Evolutionary conservation across 1,140 invertebrate genomes (phyloP).

Genomic region (Lasaia peninsularis): DNA sequence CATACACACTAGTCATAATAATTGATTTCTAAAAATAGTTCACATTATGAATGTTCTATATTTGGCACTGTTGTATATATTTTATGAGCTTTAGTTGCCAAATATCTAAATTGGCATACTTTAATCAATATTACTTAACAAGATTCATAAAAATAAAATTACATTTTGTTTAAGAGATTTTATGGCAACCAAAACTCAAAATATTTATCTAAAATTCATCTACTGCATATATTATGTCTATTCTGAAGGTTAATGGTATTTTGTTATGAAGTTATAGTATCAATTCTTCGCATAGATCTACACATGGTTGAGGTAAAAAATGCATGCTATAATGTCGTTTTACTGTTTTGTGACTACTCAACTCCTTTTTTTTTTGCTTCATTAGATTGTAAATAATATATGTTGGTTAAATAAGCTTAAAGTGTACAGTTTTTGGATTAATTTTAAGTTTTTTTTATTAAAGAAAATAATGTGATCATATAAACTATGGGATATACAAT

Average conservation of each 20-base stretch:
- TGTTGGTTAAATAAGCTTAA: constrained; percentile 11
- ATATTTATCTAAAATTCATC: too few relatives aligned
- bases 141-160: too few relatives aligned
- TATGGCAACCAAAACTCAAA: too few relatives aligned
- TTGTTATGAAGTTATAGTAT: constrained; percentile 49
- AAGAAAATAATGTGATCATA: constrained; percentile 3
- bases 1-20: too few relatives aligned
- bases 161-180: too few relatives aligned
- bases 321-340: constrained; percentile 60
- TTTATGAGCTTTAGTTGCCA: too few relatives aligned
- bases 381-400: constrained; percentile 23
- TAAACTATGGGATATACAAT: constrained; percentile 4
- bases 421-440: constrained; percentile 9
- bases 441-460: constrained; percentile 15
- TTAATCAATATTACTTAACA: too few relatives aligned
- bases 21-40: too few relatives aligned
- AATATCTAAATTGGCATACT: too few relatives aligned
- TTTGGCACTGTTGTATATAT: too few relatives aligned
- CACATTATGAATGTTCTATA: too few relatives aligned
- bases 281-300: constrained; percentile 44
- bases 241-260: constrained; percentile 40
- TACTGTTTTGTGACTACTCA: constrained; percentile 23
- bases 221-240: constrained; percentile 9
- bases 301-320: constrained; percentile 68
- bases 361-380: neutral